A percentile compares a stretch with the other conserved stretches of the same genome.
phyloP scores from a whole-genome alignment of 64 coral and sea anemone species.

The Exaiptasia diaphana region DNA sequence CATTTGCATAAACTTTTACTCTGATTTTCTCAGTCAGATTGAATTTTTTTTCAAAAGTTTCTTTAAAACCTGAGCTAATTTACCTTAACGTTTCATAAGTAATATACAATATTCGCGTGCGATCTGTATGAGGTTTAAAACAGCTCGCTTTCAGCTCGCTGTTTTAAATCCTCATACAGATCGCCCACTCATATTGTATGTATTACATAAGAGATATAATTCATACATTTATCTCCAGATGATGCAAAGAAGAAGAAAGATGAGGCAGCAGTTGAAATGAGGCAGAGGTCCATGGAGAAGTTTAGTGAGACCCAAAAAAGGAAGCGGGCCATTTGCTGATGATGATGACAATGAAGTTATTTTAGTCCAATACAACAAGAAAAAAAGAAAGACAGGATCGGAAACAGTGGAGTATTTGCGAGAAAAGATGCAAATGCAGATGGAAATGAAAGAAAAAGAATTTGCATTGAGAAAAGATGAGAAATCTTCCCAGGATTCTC shows the following conservation, averaged over 20 bases:
- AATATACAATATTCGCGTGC: no score
- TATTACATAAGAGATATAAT: no score
- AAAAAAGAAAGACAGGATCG: not conserved
- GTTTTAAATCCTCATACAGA: no score
- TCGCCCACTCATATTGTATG: no score
- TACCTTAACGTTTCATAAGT: no score
- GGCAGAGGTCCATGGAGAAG: not conserved
- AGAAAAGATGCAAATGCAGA: not conserved
- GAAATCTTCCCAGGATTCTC: not conserved
- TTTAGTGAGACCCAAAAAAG: constrained; percentile 1
- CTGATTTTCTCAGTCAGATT: no score
- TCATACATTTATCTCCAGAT: not conserved
- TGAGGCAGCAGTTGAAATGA: not conserved
- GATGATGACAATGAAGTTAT: not conserved
- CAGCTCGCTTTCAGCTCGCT: no score
- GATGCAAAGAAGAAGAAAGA: not conserved
- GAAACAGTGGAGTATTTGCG: not conserved
- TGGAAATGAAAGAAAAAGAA: not conserved
- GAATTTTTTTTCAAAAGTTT: no score
- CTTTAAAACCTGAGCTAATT: no score
- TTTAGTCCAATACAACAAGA: not conserved
- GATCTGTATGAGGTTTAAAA: no score
- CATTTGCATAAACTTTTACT: no score
- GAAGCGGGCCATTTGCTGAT: not conserved
- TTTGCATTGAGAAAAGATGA: not conserved